A percentile compares a stretch with the other conserved stretches of the same genome.
Conservation (phyloP, 2,113 vertebrate genomes). For the Bucco capensis region DNA sequence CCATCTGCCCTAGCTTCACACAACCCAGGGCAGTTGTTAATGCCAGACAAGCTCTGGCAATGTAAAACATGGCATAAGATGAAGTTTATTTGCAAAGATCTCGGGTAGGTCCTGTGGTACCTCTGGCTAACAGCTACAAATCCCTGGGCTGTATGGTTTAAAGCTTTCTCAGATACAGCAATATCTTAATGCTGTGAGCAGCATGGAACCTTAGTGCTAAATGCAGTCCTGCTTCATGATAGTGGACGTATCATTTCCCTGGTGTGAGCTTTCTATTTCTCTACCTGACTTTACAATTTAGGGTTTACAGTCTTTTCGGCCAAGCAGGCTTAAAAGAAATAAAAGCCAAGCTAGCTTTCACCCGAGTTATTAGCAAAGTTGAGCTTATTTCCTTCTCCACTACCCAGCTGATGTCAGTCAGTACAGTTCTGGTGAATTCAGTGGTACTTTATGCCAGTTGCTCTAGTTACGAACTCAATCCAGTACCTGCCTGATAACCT, state of each 20-base stretch:
- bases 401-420: conserved; percentile 20
- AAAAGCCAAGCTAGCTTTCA: background rate
- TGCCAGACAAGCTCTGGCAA: background rate
- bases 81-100: background rate
- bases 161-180: background rate
- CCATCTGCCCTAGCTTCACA: background rate
- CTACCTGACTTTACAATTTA: background rate
- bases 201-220: background rate
- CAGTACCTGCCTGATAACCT: no score
- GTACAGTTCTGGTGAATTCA: background rate
- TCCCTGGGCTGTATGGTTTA: background rate
- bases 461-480: background rate
- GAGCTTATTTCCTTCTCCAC: background rate
- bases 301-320: background rate
- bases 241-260: background rate
- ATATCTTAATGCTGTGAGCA: background rate
- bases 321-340: background rate
- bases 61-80: background rate
- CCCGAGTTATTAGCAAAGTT: background rate
- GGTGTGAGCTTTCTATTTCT: background rate
- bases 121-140: background rate
- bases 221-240: background rate
- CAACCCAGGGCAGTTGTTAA: background rate
- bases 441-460: background rate
- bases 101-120: no score